Percentiles rank a stretch among this genome's conserved stretches.
phyloP scores from a whole-genome alignment of 2,113 vertebrate genomes.

The Petrocephalus microphthalmus region DNA sequence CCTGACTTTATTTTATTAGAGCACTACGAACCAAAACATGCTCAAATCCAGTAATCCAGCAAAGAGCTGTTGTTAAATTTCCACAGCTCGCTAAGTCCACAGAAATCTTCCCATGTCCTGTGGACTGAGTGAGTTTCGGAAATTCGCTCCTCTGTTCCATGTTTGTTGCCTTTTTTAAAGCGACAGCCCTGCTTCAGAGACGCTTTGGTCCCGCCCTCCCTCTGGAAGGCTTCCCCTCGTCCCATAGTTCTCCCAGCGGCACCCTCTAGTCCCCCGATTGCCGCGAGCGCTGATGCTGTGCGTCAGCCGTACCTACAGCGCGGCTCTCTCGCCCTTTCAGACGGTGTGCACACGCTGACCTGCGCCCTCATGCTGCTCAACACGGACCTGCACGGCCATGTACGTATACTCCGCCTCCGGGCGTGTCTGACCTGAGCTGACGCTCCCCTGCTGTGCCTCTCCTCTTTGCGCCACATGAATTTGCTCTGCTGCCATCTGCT shows the following conservation, averaged over 20 bases:
- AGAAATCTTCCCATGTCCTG: background rate
- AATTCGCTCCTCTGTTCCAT: background rate
- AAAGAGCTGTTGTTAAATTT: background rate
- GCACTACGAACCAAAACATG: background rate
- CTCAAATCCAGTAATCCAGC: background rate
- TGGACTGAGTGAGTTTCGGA: background rate
- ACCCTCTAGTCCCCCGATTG: background rate
- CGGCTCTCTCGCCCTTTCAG: constrained; percentile 43
- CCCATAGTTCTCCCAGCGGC: background rate
- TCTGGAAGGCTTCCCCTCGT: background rate
- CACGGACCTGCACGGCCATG: constrained; percentile 69
- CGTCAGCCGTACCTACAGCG: constrained; percentile 12
- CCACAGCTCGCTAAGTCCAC: background rate
- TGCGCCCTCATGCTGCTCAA: constrained; percentile 71
- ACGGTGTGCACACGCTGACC: constrained; percentile 68
- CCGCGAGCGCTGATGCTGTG: constrained; percentile 12
- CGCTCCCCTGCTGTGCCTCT: background rate
- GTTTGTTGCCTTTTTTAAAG: background rate
- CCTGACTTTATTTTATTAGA: background rate
- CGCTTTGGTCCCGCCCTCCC: background rate
- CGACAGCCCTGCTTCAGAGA: background rate
- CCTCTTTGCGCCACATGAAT: background rate
- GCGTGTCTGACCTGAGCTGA: background rate
- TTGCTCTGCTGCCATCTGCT: constrained; percentile 10
- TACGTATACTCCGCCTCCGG: constrained; percentile 42